Percentiles rank a stretch among this genome's conserved stretches.
Conservation (phyloP, 2,888 invertebrate species). For the Caradrina clavipalpis region DNA sequence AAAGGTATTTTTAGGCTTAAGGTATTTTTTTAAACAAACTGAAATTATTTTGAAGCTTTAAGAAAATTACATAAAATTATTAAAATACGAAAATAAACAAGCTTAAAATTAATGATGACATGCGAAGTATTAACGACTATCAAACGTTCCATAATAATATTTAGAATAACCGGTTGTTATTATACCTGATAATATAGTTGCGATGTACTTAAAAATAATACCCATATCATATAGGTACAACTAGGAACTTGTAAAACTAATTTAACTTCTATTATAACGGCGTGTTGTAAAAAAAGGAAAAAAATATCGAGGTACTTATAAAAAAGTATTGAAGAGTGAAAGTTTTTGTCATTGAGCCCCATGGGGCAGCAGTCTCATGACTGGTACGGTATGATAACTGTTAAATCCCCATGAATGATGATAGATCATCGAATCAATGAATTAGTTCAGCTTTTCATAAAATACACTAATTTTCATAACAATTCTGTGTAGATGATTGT, state of each 20-base stretch:
- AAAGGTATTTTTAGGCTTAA: too few relatives aligned
- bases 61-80: not conserved
- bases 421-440: constrained; percentile 31
- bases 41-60: too few relatives aligned
- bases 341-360: constrained; percentile 25
- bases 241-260: not conserved
- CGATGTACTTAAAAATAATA: not conserved
- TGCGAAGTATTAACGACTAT: not conserved
- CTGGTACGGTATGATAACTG: constrained; percentile 28
- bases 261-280: constrained; percentile 1
- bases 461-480: constrained; percentile 21
- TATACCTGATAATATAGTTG: not conserved
- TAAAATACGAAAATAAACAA: not conserved
- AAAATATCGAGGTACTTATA: constrained; percentile 20
- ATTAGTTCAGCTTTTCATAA: constrained; percentile 43
- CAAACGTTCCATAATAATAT: not conserved
- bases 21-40: too few relatives aligned
- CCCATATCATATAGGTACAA: not conserved
- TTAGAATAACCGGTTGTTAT: not conserved
- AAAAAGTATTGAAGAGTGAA: constrained; percentile 52
- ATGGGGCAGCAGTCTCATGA: constrained; percentile 42
- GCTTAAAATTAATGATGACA: not conserved
- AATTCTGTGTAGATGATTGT: not conserved
- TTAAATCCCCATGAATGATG: constrained; percentile 43
- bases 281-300: constrained; percentile 2